A percentile compares a stretch with the other conserved stretches of the same genome.
These are phyloP conservation scores for Capromys pilorides DNA, from an alignment of 2,797 vertebrate genomes.

Conservation along the genomic window DNA sequence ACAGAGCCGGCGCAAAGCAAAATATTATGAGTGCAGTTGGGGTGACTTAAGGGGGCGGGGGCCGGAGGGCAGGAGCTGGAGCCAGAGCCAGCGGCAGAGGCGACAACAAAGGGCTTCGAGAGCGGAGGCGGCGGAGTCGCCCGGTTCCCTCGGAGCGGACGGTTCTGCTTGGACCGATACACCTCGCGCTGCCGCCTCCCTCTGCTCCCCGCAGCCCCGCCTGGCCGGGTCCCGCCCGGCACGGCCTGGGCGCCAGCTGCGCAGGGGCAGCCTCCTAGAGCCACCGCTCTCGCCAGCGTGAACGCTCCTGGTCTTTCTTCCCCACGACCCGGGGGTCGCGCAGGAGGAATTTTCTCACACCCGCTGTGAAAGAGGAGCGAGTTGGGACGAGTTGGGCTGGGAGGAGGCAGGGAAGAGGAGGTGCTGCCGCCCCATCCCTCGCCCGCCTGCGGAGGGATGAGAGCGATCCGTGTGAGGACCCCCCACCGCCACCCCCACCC, in stretches of 20 bases:
- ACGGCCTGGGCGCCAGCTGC: slow-evolving; percentile 58
- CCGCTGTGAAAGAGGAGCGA: background rate
- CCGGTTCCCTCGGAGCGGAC: background rate
- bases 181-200: background rate
- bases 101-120: slow-evolving; percentile 87
- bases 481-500: no score
- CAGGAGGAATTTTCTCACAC: slow-evolving; percentile 52
- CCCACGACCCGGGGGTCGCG: slow-evolving; percentile 50
- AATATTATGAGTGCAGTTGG: slow-evolving; percentile 87
- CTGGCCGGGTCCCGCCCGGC: background rate
- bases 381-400: background rate
- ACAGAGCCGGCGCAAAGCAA: slow-evolving; percentile 83
- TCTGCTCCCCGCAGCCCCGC: slow-evolving; percentile 62
- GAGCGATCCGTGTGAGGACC: background rate
- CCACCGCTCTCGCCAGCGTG: slow-evolving; percentile 43
- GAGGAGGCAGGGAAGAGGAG: background rate
- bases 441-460: no score
- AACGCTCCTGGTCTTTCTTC: slow-evolving; percentile 63
- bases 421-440: background rate
- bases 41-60: slow-evolving; percentile 87
- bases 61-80: slow-evolving; percentile 85
- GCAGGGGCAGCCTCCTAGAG: background rate
- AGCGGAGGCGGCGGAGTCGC: slow-evolving; percentile 83
- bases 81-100: slow-evolving; percentile 88
- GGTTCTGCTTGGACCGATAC: background rate